A percentile compares a stretch with the other conserved stretches of the same genome.
Evolutionary conservation across 2,113 vertebrate genomes (phyloP).

Genomic region (Peromyscus leucopus): DNA sequence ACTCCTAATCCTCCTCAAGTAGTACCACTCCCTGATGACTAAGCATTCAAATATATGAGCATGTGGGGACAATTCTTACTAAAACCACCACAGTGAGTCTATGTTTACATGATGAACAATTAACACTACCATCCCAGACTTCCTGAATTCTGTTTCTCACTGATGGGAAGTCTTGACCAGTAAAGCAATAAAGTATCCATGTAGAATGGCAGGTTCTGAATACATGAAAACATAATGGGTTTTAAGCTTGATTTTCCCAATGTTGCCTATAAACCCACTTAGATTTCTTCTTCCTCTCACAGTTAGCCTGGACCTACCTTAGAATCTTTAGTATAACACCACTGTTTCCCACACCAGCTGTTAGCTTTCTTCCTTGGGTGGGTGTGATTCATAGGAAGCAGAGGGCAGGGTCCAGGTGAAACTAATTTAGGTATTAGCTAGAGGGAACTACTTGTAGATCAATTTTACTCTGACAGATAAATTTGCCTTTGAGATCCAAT

Average conservation of each 20-base stretch:
- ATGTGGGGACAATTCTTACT: not conserved
- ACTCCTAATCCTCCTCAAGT: not conserved
- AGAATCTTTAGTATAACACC: conserved; percentile 68
- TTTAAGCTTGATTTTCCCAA: conserved; percentile 57
- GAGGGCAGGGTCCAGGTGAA: conserved; percentile 83
- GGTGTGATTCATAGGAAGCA: conserved; percentile 76
- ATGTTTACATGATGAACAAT: not conserved
- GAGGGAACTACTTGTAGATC: conserved; percentile 81
- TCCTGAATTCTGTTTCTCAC: not conserved
- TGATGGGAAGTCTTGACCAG: not conserved
- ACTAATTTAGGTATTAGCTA: conserved; percentile 83
- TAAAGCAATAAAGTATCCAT: conserved; percentile 1
- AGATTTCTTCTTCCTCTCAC: conserved; percentile 50
- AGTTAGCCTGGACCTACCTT: conserved; percentile 56
- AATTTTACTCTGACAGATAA: conserved; percentile 85
- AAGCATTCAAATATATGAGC: not conserved
- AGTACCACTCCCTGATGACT: not conserved
- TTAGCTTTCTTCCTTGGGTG: conserved; percentile 74
- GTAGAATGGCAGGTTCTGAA: conserved; percentile 15
- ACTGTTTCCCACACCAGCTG: conserved; percentile 77
- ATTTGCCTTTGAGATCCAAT: conserved; percentile 84
- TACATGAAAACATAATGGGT: conserved; percentile 23
- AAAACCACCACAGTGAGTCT: not conserved
- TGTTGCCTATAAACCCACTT: conserved; percentile 57
- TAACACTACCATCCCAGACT: not conserved